Evolutionary conservation across 2,797 vertebrate genomes (phyloP).

Genomic region (Lutjanus argentimaculatus): DNA sequence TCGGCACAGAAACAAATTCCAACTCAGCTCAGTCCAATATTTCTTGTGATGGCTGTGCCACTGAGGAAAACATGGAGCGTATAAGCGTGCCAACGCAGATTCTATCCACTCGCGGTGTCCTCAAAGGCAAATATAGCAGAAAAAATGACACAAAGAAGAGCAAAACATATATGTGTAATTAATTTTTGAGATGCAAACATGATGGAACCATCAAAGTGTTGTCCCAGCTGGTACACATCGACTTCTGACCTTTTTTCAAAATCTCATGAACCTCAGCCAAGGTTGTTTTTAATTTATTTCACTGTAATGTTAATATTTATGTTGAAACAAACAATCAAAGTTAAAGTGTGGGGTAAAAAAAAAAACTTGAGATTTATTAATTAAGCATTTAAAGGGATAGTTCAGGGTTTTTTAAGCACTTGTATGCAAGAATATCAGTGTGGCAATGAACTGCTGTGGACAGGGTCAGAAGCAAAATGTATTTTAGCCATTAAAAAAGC

Average conservation of each 20-base stretch:
- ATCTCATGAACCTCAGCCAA: slow-evolving; percentile 1
- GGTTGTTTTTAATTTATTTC: background rate
- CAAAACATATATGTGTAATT: slow-evolving; percentile 12
- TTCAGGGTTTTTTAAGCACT: too few relatives aligned
- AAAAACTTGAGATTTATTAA: background rate
- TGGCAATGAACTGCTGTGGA: too few relatives aligned
- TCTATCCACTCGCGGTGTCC: background rate
- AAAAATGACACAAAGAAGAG: background rate
- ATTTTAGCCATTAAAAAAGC: too few relatives aligned
- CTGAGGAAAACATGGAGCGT: slow-evolving; percentile 15
- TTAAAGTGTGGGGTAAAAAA: background rate
- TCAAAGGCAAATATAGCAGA: slow-evolving; percentile 16
- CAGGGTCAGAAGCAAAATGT: too few relatives aligned
- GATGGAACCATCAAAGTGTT: background rate
- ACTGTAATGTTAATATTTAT: background rate
- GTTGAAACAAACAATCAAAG: background rate
- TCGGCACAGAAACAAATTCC: slow-evolving; percentile 11
- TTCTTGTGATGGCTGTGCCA: slow-evolving; percentile 7
- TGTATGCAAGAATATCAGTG: too few relatives aligned
- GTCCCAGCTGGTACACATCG: background rate
- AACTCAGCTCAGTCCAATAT: slow-evolving; percentile 2
- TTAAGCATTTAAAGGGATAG: too few relatives aligned
- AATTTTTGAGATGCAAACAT: background rate
- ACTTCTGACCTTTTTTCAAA: background rate
- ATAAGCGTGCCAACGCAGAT: slow-evolving; percentile 18